phyloP scores from a whole-genome alignment of 2,797 vertebrate genomes.

The Mallotus villosus region DNA sequence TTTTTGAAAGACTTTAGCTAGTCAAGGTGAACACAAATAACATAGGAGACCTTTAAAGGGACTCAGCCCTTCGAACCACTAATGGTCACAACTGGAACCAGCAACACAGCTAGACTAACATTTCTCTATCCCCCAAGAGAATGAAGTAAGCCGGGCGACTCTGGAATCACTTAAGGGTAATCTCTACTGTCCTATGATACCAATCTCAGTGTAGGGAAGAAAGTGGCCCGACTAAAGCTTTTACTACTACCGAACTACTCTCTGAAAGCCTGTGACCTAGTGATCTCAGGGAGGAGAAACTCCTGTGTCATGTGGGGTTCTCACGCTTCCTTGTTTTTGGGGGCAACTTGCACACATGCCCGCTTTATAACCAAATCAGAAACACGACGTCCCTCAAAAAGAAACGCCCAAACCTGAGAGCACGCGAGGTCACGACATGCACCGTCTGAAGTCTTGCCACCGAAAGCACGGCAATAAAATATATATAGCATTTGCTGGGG shows the following conservation, averaged over 20 bases:
- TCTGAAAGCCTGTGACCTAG: slow-evolving; percentile 67
- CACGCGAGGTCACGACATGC: no score
- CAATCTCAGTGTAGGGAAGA: slow-evolving; percentile 46
- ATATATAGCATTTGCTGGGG: no score
- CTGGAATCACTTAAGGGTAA: slow-evolving; percentile 53
- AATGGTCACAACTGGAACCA: background rate
- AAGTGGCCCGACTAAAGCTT: slow-evolving; percentile 45
- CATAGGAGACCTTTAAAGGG: background rate
- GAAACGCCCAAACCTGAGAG: no score
- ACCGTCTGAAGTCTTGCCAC: no score
- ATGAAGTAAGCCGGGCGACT: slow-evolving; percentile 56
- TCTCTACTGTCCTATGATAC: slow-evolving; percentile 50
- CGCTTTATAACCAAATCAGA: no score
- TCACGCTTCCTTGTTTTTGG: slow-evolving; percentile 28
- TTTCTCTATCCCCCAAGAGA: background rate
- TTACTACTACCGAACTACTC: slow-evolving; percentile 56
- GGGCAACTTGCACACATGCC: no score
- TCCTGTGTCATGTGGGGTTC: slow-evolving; percentile 47
- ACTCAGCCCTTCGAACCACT: background rate
- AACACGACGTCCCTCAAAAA: no score
- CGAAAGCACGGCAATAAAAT: no score
- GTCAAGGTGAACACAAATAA: background rate
- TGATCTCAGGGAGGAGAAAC: slow-evolving; percentile 66
- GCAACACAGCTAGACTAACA: background rate
- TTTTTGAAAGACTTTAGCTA: background rate